Base-by-base conservation (phyloP, 2,888 invertebrate genomes). In the Theodoxus fluviatilis region DNA sequence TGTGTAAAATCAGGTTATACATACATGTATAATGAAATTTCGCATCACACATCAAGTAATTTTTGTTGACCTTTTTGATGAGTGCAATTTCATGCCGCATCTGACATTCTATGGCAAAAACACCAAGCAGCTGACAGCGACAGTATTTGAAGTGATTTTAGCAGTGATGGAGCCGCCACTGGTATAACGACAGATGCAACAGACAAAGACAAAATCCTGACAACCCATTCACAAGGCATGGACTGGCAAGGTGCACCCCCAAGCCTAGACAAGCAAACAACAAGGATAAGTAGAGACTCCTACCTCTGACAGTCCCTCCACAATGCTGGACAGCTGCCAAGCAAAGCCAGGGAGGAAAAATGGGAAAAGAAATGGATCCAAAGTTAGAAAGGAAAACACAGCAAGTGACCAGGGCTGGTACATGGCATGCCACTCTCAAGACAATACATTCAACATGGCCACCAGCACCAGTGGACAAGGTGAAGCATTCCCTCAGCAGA, bases 291-390 rank as follows among this genome's bases (percentile, higher is more conserved):
- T 22, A 37, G 38, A 55, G 67, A 64, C 52, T 55, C 68, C 66
- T 83, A 84, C 84, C 84, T 84, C 83, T 70, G 78, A 77, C 47
- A 82, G 78, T 70, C 84, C 82, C 73, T 84, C 84, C 78, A 84
- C 77, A 71, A 84, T 81, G 74, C 78, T 80, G 47, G 82, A 76
- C 64, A 83, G 82, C 84, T 83, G 75, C n/a, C 43, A 63, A 40
- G 28, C 18, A 43, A 38, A 67, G 22, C 25, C 31, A 4, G 22
- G 4, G 25, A n/a, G 9, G 4, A 47, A 9, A 25, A 28, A 37
- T 25, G 6, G 43, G n/a, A 49, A 52, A 31, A 52, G 35, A 67
- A 15, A 65, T 28, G 2, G 28, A 47, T 15, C 12, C n/a, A 18
- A 57, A 57, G 31, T 28, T 40, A 55, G 6, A 49, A 55, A 28